Evolutionary conservation across 1,140 invertebrate species (phyloP), one percentile per base, ranked within the genome.

Genomic region (Drosophila kepulauana): DNA sequence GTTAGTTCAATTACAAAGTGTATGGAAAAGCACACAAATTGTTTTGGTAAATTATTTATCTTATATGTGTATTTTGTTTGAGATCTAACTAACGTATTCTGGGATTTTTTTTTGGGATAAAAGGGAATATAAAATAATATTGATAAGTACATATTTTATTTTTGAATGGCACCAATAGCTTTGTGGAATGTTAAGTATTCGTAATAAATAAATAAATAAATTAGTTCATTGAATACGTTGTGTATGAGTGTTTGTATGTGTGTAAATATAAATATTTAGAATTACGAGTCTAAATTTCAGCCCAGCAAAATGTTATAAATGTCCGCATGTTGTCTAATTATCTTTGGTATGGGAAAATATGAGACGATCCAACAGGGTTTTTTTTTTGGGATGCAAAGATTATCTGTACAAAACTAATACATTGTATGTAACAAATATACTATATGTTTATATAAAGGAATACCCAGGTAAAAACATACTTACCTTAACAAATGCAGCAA

Each of bases 181-280:
- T 64, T 85, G 46, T 88, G 85, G 84, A 88, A 88, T 88, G 84
- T 64, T 87, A 78, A 82, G 56, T 54, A 49, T 72, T 59, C 80
- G 54, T 35, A 80, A 84, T 80, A 82, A 84, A 69, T 86, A 64
- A 79, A 74, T 75, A 67, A 75, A 81, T 78, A 73, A 82, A 71
- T 63, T 65, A 61, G 38, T 38, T 38, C 8, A 38, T 38, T 38
- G 10, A 38, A 38, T 38, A 38, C 30, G n/a, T 20, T 62, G 4
- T 35, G 4, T 51, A 35, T 69, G 25, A 41, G 13, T 46, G 11
- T 69, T 20, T 71, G 41, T 59, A 6, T 30, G 38, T 46, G 5
- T 74, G 8, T 74, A 25, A 7, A 15, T 64, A 35, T 10, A 41
- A 20, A 58, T 41, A 41, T 75, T n/a, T 35, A 64, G 59, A 45